Evolutionary conservation across 2,113 vertebrate species (phyloP), one percentile per base, ranked within the genome.

Genomic region (Cathartes aura): DNA sequence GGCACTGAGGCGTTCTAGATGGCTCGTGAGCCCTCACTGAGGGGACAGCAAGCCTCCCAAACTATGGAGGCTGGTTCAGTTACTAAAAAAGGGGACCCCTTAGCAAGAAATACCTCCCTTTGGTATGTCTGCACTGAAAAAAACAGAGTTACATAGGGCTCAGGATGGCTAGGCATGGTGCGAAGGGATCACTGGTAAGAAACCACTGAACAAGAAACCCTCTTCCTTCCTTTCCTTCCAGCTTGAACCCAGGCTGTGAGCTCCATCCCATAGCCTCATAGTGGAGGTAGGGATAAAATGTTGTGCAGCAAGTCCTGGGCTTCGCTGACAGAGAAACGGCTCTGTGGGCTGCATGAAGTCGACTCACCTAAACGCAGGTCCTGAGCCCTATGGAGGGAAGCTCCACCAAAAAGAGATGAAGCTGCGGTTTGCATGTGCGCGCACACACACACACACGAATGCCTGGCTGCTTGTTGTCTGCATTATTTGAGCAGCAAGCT

Each of bases 61-160:
- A 11, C 24, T 55, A 18, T 17, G 32, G 38, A 62, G 11, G 5
- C 13, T 73, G 30, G 32, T 62, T 52, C 32, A 19, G 38, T 34
- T 24, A 34, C 27, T 30, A 15, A 75, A 40, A 32, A 75, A 59
- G 34, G 8, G 12, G 2, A 42, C 1, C 0, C 8, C 10, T 55
- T 72, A 34, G 14, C 27, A 72, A 72, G 48, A 91, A 83, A 36
- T 79, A 34, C 5, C 30, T 87, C 27, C 38, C 8, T 78, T 90
- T 42, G 27, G 14, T 45, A 53, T 24, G 47, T 40, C 27, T 82
- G 26, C 27, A 47, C 17, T 59, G 38, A 50, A 47, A 38, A 70
- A 43, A 45, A 5, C 0, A 4, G 6, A 27, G 10, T 59, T 36
- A 45, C 1, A 0, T 0, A 23, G 29, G 27, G 59, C 36, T 90